phyloP scores from a whole-genome alignment of 2,113 vertebrate genomes.

The Speoplatyrhinus poulsoni region DNA sequence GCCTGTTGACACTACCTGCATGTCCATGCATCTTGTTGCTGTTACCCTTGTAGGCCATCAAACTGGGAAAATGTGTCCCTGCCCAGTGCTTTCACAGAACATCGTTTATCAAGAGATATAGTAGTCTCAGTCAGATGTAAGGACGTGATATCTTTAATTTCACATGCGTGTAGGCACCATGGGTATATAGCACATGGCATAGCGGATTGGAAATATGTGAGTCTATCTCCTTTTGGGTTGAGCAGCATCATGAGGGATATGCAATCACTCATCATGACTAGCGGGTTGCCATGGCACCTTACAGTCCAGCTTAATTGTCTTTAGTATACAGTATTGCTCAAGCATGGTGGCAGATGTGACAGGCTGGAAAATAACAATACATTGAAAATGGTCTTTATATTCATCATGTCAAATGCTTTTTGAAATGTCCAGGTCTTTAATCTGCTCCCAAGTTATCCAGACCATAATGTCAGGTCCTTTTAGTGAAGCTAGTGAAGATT shows the following conservation, averaged over 20 bases:
- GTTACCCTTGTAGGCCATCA: constrained; percentile 53
- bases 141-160: constrained; percentile 75
- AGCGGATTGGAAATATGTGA: not conserved
- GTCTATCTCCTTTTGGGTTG: constrained; percentile 27
- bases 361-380: too few relatives aligned
- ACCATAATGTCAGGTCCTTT: too few relatives aligned
- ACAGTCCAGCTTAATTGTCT: too few relatives aligned
- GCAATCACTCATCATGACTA: constrained; percentile 19
- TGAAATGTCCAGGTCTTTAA: too few relatives aligned
- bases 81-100: constrained; percentile 40
- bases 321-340: too few relatives aligned
- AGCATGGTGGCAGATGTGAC: too few relatives aligned
- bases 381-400: too few relatives aligned
- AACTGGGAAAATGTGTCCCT: constrained; percentile 59
- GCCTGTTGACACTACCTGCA: constrained; percentile 76
- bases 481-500: too few relatives aligned
- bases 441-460: too few relatives aligned
- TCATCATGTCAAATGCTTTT: too few relatives aligned
- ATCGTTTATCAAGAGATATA: constrained; percentile 68
- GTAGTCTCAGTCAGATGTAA: constrained; percentile 64
- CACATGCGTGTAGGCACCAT: constrained; percentile 72
- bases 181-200: constrained; percentile 24
- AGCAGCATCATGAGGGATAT: constrained; percentile 25
- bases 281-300: not conserved
- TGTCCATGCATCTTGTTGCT: constrained; percentile 76